Conservation (phyloP, 2,888 invertebrate species). For the Callinectes sapidus region DNA sequence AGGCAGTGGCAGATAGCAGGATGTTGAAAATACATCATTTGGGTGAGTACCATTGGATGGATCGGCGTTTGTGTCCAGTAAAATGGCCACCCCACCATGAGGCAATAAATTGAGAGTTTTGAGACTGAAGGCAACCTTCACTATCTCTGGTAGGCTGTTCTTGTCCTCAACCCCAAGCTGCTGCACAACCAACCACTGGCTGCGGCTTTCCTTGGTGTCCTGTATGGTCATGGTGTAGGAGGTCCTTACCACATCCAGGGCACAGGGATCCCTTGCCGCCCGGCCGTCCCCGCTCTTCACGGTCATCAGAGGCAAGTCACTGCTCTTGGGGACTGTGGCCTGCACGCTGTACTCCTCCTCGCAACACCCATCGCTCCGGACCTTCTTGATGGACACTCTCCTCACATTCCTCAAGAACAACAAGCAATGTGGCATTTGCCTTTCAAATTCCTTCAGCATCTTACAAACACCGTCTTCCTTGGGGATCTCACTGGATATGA, state of each 20-base stretch:
- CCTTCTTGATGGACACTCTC: slow-evolving; percentile 29
- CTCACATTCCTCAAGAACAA: slow-evolving; percentile 53
- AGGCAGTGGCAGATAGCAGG: slow-evolving; percentile 54
- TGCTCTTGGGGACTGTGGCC: neutral
- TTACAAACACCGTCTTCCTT: neutral
- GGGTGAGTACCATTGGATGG: neutral
- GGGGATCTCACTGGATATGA: slow-evolving; percentile 16
- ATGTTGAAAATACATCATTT: slow-evolving; percentile 32
- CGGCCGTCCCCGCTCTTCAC: neutral
- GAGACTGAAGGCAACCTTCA: slow-evolving; percentile 27
- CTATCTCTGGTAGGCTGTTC: slow-evolving; percentile 26
- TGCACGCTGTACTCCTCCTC: slow-evolving; percentile 38
- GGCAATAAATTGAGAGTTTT: slow-evolving; percentile 36
- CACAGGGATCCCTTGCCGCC: neutral
- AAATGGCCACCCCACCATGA: slow-evolving; percentile 53
- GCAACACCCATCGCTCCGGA: neutral
- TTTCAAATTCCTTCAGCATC: slow-evolving; percentile 43
- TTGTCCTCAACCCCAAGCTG: slow-evolving; percentile 44
- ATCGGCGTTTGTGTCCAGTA: neutral
- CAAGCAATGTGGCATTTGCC: slow-evolving; percentile 47
- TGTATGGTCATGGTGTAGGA: slow-evolving; percentile 29
- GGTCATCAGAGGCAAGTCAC: neutral
- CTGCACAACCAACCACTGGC: slow-evolving; percentile 44
- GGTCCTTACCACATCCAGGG: slow-evolving; percentile 40
- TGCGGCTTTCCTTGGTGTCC: neutral